Evolutionary conservation across 2,888 invertebrate genomes (phyloP), one percentile per base, ranked within the genome.

Genomic region (Morpho achilles): DNA sequence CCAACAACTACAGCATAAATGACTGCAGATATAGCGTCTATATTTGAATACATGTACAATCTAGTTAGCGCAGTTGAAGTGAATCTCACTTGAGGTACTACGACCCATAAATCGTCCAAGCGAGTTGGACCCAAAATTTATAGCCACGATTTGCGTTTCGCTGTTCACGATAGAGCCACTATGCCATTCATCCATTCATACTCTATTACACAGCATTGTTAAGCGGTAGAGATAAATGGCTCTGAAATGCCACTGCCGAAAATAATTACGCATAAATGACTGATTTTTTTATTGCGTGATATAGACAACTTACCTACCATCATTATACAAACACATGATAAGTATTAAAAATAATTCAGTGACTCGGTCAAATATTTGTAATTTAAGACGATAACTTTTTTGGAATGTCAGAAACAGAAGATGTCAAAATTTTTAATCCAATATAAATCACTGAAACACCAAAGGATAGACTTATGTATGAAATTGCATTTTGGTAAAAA

Each of bases 81-180:
- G 40, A 55, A 51, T 41, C 48, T 8, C 47, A 61, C 47, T 44
- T 44, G 48, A 54, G 50, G 54, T 54, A 32, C 32, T 32, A 54
- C 50, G 61, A 65, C 70, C 60, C 74, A 82, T 84, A 82, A 84
- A 86, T 83, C 73, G 73, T 73, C 69, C 67, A 69, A 77, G 75
- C 68, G 74, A 75, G 73, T 72, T 75, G 71, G 71, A 64, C 73
- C 67, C 67, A 65, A 64, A 74, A 84, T 84, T 84, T 84, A 84
- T 79, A 58, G 72, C 65, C 58, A 64, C 71, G 70, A 74, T 76
- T 78, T 74, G 73, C 73, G 67, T 74, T 79, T 69, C 65, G 66
- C 67, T 69, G 68, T 77, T 74, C 72, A 51, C 55, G 59, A 59
- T 54, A 42, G 57, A 53, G 43, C 46, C 40, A 53, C 58, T 47